phyloP scores from a whole-genome alignment of 1,140 invertebrate genomes.

The Calephelis nemesis region DNA sequence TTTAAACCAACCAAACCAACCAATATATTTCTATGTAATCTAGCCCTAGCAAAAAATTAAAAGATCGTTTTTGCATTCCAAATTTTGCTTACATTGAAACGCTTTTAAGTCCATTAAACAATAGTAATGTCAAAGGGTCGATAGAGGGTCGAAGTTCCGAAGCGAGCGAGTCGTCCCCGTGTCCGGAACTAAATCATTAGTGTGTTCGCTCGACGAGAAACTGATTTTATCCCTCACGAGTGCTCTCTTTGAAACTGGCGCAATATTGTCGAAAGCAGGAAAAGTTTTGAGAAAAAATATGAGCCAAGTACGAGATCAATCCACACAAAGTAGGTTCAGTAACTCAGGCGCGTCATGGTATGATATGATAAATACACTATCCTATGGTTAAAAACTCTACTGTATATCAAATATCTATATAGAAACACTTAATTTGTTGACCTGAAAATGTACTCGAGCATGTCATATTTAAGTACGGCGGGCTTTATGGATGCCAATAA shows the following conservation, averaged over 20 bases:
- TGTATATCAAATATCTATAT: no score
- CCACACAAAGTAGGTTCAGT: no score
- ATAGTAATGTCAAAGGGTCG: slow-evolving; percentile 64
- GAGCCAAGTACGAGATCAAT: not conserved
- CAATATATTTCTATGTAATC: not conserved
- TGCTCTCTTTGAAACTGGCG: slow-evolving; percentile 69
- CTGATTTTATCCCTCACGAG: slow-evolving; percentile 67
- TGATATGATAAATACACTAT: no score
- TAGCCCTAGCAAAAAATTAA: not conserved
- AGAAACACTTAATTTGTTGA: no score
- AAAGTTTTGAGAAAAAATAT: slow-evolving; percentile 68
- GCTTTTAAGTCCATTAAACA: slow-evolving; percentile 72
- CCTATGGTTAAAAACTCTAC: no score
- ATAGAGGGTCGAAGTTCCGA: slow-evolving; percentile 31
- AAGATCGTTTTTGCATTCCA: slow-evolving; percentile 39
- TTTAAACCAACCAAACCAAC: not conserved
- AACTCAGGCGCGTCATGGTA: no score
- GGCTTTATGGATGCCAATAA: no score
- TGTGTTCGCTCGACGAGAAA: slow-evolving; percentile 75
- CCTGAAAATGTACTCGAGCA: no score
- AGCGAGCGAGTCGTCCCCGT: slow-evolving; percentile 41
- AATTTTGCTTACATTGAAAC: slow-evolving; percentile 61
- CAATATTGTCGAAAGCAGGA: slow-evolving; percentile 76
- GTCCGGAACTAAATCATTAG: slow-evolving; percentile 76
- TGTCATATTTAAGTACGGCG: no score